Evolutionary conservation across 2,888 invertebrate genomes (phyloP), one percentile per base, ranked within the genome.

Genomic region (Adelphocoris suturalis): DNA sequence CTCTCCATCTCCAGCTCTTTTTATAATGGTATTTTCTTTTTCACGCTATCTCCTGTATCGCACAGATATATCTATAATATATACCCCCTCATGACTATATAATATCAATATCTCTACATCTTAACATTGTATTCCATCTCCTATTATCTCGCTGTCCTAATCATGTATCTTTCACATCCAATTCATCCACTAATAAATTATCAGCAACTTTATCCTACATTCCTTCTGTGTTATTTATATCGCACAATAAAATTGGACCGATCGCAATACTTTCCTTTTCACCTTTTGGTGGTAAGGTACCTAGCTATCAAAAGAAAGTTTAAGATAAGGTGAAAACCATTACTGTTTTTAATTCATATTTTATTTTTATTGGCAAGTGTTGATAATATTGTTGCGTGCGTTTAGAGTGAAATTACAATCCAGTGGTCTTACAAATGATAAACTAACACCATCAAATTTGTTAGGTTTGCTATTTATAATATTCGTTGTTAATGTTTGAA

Each of bases 361-460:
- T 68, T 68, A 68, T 68, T 68, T 68, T 68, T 68, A 68, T 68
- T 23, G 68, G 68, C 68, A 68, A 68, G 68, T 68, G 68, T 68
- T 68, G 27, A 68, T 68, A 82, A 47, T 48, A 52, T 82, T 52
- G 82, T 82, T 82, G 82, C 47, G 82, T 27, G 47, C 47, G 82
- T 52, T 46, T 82, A 52, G 82, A 47, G 82, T 82, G 82, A 52
- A 55, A 82, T 82, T 82, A 52, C 52, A 82, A 82, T 52, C 82
- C 52, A n/a, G 47, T 48, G 52, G 47, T 48, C 27, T 82, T 52
- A 82, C 82, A 48, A 82, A 82, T 55, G 82, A 48, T 52, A 52
- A 48, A 82, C 52, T 23, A 82, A 82, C 82, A 82, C 82, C 82
- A 82, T 82, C 23, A 82, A 48, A 82, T 82, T 82, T 82, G 82